Evolutionary conservation across 2,888 invertebrate genomes (phyloP).

Genomic region (Sicus ferrugineus): DNA sequence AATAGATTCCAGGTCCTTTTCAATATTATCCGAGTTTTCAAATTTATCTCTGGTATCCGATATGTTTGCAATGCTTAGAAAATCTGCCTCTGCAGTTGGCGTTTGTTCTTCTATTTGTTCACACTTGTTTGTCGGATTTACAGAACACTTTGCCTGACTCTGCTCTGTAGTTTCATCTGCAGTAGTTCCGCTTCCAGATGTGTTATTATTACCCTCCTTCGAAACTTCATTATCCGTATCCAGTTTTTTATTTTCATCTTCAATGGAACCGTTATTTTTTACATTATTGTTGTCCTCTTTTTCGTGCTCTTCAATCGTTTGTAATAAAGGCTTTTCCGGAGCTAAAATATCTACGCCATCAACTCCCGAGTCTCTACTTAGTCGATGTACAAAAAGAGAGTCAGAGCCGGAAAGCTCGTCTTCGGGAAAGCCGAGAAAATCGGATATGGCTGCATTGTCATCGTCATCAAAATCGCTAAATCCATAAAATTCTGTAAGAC

Average conservation of each 20-base stretch:
- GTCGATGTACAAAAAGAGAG: slow-evolving; percentile 29
- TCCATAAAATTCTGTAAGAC: slow-evolving; percentile 46
- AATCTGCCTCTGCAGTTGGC: neutral
- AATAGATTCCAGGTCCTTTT: neutral
- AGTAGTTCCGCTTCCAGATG: neutral
- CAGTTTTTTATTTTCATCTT: neutral
- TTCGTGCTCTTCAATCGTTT: slow-evolving; percentile 14
- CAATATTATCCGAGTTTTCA: neutral
- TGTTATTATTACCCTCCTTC: neutral
- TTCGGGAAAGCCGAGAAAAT: slow-evolving; percentile 43
- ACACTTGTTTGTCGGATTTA: neutral
- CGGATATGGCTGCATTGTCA: slow-evolving; percentile 34
- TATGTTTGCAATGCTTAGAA: neutral
- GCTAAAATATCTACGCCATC: slow-evolving; percentile 39
- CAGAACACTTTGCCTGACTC: neutral
- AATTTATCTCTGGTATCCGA: neutral
- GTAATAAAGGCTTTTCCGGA: slow-evolving; percentile 31
- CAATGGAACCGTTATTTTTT: neutral
- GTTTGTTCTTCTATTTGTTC: neutral
- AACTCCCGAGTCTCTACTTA: slow-evolving; percentile 53
- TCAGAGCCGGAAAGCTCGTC: slow-evolving; percentile 34
- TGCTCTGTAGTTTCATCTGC: neutral
- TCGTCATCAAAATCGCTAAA: slow-evolving; percentile 42
- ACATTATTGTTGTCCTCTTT: neutral
- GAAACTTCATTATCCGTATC: neutral